Conservation (phyloP, 2,113 vertebrate genomes). For the Strigops habroptila region DNA sequence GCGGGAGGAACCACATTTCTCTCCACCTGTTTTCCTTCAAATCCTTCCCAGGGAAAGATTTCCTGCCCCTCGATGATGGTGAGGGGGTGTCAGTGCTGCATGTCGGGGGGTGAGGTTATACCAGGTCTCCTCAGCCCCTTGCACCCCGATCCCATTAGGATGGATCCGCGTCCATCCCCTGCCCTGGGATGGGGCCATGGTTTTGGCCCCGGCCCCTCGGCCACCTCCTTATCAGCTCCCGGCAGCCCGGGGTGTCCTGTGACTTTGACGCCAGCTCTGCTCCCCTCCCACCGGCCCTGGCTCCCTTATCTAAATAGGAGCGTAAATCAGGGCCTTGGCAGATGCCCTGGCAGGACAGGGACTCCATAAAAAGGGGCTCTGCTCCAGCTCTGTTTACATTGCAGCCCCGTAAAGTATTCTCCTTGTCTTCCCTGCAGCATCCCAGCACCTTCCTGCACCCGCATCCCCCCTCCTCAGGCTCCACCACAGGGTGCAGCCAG, state of each 20-base stretch:
- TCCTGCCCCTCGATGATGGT: background rate
- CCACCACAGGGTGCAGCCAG: rapidly evolving
- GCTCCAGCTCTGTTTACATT: constrained; percentile 87
- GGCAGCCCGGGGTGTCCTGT: constrained; percentile 77
- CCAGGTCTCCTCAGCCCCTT: background rate
- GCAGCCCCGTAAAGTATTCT: constrained; percentile 79
- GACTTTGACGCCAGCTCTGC: constrained; percentile 86
- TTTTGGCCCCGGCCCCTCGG: constrained; percentile 5
- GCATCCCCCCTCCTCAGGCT: background rate
- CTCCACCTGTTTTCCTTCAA: constrained; percentile 51
- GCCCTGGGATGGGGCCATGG: background rate
- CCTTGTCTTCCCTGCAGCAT: constrained; percentile 76
- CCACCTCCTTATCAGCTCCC: constrained; percentile 67
- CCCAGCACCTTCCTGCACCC: constrained; percentile 29
- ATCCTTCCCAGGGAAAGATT: background rate
- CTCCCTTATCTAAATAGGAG: constrained; percentile 94
- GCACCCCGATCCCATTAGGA: background rate
- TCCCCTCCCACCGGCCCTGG: constrained; percentile 72
- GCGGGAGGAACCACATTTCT: background rate
- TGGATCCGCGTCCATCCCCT: background rate
- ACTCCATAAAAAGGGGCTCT: constrained; percentile 90
- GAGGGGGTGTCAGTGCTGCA: background rate
- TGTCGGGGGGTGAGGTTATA: background rate
- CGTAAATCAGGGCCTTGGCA: constrained; percentile 88
- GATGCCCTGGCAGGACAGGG: constrained; percentile 80